Conservation (phyloP, 2,113 vertebrate genomes). For the Silurus meridionalis region DNA sequence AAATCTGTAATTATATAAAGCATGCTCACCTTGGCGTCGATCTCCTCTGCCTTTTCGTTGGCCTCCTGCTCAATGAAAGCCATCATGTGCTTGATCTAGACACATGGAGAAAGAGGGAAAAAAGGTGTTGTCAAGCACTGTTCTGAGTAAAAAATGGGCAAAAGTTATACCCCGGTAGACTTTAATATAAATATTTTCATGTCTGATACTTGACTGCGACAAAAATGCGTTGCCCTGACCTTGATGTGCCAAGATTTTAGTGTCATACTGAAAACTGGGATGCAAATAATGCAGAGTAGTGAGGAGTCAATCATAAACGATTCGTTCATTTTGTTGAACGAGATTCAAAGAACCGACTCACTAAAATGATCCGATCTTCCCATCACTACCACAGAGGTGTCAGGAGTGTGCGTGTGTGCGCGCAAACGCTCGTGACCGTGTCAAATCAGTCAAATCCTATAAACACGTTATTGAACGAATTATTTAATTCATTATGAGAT, state of each 20-base stretch:
- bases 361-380: no score
- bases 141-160: no score
- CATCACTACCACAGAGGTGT: not conserved
- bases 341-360: no score
- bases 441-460: no score
- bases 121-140: no score
- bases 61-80: constrained; percentile 99
- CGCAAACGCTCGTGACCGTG: not conserved
- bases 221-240: not conserved
- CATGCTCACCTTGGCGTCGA: constrained; percentile 91
- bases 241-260: not conserved
- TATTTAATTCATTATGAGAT: not conserved
- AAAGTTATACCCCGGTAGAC: no score
- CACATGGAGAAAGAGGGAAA: not conserved
- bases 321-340: no score
- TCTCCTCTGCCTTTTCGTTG: constrained; percentile 98
- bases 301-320: no score
- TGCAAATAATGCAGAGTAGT: no score
- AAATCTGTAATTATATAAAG: not conserved
- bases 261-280: not conserved
- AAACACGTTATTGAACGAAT: not conserved
- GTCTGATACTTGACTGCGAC: not conserved
- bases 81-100: constrained; percentile 98
- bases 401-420: not conserved
- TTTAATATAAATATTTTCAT: no score